A percentile compares a stretch with the other conserved stretches of the same genome.
Conservation (phyloP, 1,140 invertebrate species). For the Bombus impatiens region DNA sequence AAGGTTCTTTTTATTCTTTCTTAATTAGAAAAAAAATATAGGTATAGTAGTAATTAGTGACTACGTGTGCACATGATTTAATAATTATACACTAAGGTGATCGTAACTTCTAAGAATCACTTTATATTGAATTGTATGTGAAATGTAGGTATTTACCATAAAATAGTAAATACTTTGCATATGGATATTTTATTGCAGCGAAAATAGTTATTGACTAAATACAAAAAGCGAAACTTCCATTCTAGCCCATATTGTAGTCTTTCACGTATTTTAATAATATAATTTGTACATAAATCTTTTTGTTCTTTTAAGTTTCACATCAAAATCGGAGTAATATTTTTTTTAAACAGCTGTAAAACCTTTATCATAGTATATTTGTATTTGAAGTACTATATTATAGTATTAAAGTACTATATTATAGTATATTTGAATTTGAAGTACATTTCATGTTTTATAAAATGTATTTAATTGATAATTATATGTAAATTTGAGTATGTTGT, state of each 20-base stretch:
- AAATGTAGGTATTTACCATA: background rate
- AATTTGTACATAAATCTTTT: background rate
- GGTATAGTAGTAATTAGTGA: background rate
- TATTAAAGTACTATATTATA: no score
- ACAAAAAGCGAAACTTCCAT: background rate
- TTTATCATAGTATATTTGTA: background rate
- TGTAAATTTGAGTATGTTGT: background rate
- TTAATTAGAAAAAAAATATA: background rate
- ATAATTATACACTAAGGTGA: background rate
- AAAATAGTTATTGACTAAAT: background rate
- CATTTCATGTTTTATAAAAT: background rate
- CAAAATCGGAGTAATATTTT: no score
- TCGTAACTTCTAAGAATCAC: background rate
- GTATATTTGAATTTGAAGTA: background rate
- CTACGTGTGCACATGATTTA: background rate
- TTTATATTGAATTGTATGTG: conserved; percentile 10
- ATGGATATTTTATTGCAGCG: background rate
- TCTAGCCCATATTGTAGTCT: background rate
- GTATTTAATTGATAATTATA: background rate
- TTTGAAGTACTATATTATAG: no score
- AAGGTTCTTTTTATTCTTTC: background rate
- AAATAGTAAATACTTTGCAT: background rate
- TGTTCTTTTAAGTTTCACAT: no score
- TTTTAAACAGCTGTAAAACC: background rate
- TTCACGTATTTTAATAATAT: conserved; percentile 2